Evolutionary conservation across 2,888 invertebrate species (phyloP), one percentile per base, ranked within the genome.

Genomic region (Ashinkailepas kermadecensis): DNA sequence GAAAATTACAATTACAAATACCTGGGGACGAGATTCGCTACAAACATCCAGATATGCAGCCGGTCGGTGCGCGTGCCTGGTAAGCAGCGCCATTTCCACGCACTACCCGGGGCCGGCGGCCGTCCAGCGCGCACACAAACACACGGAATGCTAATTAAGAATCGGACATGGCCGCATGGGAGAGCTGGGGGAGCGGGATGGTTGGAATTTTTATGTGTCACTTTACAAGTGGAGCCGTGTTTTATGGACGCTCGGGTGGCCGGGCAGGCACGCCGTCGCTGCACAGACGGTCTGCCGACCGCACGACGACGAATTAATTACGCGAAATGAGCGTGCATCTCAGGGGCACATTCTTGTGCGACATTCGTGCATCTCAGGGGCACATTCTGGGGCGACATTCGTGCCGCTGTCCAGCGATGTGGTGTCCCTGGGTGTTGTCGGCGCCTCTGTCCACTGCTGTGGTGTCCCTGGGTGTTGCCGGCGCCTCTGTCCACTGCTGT

Each of bases 151-250:
- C 74, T 74, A 74, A 74, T 74, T 54, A 74, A 74, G 74, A 74
- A 74, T 74, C 54, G 74, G 74, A 39, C 74, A 54, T 54, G 54
- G 74, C 54, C 11, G 54, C 74, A 39, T 74, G 74, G 54, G 74
- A 74, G 74, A 39, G 74, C 21, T 18, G 74, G 67, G 74, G 18
- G 74, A 25, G 54, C 78, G 78, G 21, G 23, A 78, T 78, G 78
- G 78, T 58, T 78, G 78, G 78, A 58, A 78, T 78, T 78, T 78
- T 78, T 78, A 78, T 78, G 78, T 78, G 78, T 78, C 78, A 78
- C 78, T 78, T 78, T 78, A 78, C 78, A 78, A 78, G 78, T 78
- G 58, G 57, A 7, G 78, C 23, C 18, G 15, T 74, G 74, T 39
- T 74, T 74, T 74, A 74, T 74, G 54, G 74, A 7, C 54, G 74